Percentiles rank a stretch among this genome's conserved stretches.
phyloP scores from a whole-genome alignment of 2,797 vertebrate species.

The Cossypha niveicapilla region DNA sequence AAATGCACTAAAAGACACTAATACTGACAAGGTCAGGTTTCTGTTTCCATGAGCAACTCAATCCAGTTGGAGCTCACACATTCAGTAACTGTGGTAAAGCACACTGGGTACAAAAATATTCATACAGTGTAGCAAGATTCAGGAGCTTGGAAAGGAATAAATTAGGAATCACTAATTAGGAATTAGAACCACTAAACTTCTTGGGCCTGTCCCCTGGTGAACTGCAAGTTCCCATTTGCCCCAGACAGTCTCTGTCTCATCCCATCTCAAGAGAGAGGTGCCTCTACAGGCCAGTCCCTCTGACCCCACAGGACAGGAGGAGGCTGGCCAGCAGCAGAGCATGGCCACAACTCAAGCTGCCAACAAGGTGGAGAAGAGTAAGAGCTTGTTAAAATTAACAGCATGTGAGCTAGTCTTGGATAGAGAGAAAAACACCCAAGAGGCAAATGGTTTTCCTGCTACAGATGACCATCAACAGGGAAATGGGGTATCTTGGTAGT shows the following conservation, averaged over 20 bases:
- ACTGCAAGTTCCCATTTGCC: background rate
- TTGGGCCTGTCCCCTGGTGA: background rate
- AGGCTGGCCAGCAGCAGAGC: background rate
- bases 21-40: background rate
- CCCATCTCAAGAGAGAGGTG: background rate
- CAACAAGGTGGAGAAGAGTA: background rate
- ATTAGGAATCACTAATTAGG: background rate
- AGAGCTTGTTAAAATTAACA: background rate
- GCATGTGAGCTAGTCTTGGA: background rate
- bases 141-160: background rate
- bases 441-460: background rate
- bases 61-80: conserved; percentile 36
- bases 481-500: background rate
- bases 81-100: background rate
- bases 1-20: background rate
- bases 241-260: background rate
- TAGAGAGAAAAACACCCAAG: background rate
- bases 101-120: background rate
- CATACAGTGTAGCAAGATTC: background rate
- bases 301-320: background rate
- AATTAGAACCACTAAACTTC: background rate
- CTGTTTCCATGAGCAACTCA: conserved; percentile 19
- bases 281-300: background rate
- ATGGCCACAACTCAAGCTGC: background rate
- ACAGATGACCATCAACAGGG: background rate